Evolutionary conservation across 1,140 invertebrate species (phyloP), one percentile per base, ranked within the genome.

Genomic region (Drosophila sulfurigaster): DNA sequence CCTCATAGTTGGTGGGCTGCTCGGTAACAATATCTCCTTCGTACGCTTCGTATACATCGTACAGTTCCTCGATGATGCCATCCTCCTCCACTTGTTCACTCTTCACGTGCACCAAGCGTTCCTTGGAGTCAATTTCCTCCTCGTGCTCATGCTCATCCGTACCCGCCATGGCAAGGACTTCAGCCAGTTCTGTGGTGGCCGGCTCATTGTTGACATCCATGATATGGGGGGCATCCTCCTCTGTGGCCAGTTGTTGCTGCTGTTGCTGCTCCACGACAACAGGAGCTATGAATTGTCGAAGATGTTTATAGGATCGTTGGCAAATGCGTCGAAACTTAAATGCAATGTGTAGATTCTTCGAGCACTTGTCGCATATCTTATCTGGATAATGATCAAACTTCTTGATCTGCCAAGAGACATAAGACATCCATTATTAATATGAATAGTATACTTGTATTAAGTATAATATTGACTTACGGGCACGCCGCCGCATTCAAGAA

Each of bases 351-450:
- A 92, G 70, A 48, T 79, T 77, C 16, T 78, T 88, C 2, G 75
- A 70, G 59, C 91, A 92, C 49, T 81, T 92, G 13, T 78, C 77
- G 41, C 91, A 92, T 46, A 92, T 92, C 62, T 92, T 92, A 49
- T 92, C 91, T 10, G 91, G 91, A 69, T 92, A 92, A 41, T 92
- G 91, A 68, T 92, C 91, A 20, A 91, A 92, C 63, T 86, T 81
- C 38, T 89, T 92, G 28, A 92, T 92, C 91, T 92, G 51, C 1
- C 20, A 25, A 25, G 20, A 65, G 41, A 7, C 43, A 5, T 25
- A 25, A 46, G 38, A 15, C 35, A 62, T 32, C 35, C 11, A 11
- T 15, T 32, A 5, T 7, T 7, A 5, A 38, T 10, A 10, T 11
- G 30, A 38, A 38, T 10, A n/a, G 41, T 28, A 48, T 32, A 46